A percentile compares a stretch with the other conserved stretches of the same genome.
phyloP scores from a whole-genome alignment of 2,113 vertebrate species.

The Meleagris gallopavo region DNA sequence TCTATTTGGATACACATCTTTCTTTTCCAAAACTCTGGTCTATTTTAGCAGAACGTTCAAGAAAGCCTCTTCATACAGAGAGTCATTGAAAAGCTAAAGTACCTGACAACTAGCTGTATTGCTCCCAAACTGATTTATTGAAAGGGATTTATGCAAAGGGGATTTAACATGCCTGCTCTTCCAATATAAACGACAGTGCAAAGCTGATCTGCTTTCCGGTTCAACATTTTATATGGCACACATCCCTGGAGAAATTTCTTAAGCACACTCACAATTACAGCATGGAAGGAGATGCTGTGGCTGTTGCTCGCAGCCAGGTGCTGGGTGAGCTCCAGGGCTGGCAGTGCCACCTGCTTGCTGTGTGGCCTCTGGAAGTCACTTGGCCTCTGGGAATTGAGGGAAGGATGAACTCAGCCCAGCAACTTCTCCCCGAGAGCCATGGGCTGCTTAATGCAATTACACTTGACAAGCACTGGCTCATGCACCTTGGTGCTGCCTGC shows the following conservation, averaged over 20 bases:
- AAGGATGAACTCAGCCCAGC: neutral
- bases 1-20: neutral
- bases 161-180: neutral
- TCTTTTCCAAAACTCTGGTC: neutral
- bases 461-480: no score
- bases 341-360: neutral
- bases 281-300: neutral
- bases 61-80: conserved; percentile 14
- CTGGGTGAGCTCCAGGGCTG: neutral
- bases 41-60: conserved; percentile 10
- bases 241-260: neutral
- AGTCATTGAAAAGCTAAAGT: conserved; percentile 26
- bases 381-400: neutral
- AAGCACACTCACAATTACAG: neutral
- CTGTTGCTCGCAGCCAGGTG: neutral
- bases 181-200: conserved; percentile 17
- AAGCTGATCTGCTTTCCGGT: conserved; percentile 8
- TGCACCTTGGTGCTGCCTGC: neutral
- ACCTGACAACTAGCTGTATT: neutral
- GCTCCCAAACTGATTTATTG: conserved; percentile 31
- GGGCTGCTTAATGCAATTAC: neutral
- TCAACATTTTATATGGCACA: neutral
- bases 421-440: neutral
- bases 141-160: conserved; percentile 20
- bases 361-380: neutral